Evolutionary conservation across 1,140 invertebrate species (phyloP), one percentile per base, ranked within the genome.

Genomic region (Nasonia giraulti): DNA sequence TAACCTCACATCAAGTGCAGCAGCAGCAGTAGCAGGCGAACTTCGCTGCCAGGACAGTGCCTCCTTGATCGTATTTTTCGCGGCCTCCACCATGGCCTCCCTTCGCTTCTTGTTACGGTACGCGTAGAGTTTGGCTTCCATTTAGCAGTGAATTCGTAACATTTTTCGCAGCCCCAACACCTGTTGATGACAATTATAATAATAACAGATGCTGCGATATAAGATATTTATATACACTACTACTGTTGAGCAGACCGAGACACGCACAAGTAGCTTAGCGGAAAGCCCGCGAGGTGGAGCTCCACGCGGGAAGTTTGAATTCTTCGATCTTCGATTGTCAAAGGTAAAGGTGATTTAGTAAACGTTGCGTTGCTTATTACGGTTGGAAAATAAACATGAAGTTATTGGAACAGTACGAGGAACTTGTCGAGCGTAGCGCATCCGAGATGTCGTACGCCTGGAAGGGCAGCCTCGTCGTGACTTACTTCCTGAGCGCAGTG

Each of bases 21-120:
- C 77, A 10, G 81, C 50, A 23, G 75, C 4, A 8, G 87, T 75
- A 8, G 80, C 47, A 12, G 75, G 10, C 8, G 83, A 37, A 37
- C 73, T 87, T 75, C 80, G n/a, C 55, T 84, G 85, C 90, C 89
- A 91, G 1, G 88, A 82, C 66, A 90, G 86, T 23, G 83, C 78
- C 37, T 80, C 87, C 85, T 87, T 88, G 11, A 91, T 82, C 2
- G 86, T 78, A 83, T 85, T 89, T 76, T 90, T 91, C 2, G 88
- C 84, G 2, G 85, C 77, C 8, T 92, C 87, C n/a, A 87, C 87
- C 88, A 89, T 90, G 50, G 88, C 86, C 80, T 90, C 86, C 37
- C 78, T 87, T 27, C 87, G 84, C 83, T 90, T 91, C 62, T 88
- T 89, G 27, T 85, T 86, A 66, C 91, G 88, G 23, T 92, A 92